phyloP scores from a whole-genome alignment of 2,797 vertebrate species.

The Crocidura indochinensis region DNA sequence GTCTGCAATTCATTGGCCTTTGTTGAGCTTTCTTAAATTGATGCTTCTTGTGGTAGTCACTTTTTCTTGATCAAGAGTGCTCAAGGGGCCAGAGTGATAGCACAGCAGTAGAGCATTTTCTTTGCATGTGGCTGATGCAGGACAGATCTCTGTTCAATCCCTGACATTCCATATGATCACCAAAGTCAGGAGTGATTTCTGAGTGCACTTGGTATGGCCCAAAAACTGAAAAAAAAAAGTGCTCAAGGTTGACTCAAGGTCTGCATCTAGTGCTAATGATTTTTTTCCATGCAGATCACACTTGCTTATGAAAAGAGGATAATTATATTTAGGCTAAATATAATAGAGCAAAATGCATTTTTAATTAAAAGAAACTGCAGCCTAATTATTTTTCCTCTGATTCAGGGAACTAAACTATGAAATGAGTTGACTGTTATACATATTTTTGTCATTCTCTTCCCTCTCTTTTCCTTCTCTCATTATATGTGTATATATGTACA shows the following conservation, averaged over 20 bases:
- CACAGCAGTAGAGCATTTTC: too few species aligned
- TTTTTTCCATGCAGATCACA: neutral
- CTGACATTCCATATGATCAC: too few species aligned
- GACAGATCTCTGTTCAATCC: too few species aligned
- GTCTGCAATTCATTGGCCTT: neutral
- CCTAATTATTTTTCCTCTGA: constrained; percentile 46
- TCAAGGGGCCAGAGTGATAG: too few species aligned
- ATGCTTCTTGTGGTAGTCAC: neutral
- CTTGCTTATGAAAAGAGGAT: constrained; percentile 1
- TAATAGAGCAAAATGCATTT: constrained; percentile 54
- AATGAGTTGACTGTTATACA: neutral
- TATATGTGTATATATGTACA: too few species aligned
- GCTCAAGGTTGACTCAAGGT: neutral
- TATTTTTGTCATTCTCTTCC: too few species aligned
- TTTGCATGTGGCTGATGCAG: too few species aligned
- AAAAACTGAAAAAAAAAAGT: too few species aligned
- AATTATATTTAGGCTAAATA: constrained; percentile 43
- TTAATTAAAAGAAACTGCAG: constrained; percentile 36
- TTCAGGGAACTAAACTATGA: neutral
- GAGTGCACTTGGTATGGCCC: too few species aligned
- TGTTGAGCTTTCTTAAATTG: constrained; percentile 20
- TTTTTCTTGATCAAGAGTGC: too few species aligned
- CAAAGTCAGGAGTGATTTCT: too few species aligned
- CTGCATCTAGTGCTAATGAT: neutral
- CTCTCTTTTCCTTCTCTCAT: too few species aligned